phyloP scores from a whole-genome alignment of 2,888 invertebrate species.

The Hemaris fuciformis region DNA sequence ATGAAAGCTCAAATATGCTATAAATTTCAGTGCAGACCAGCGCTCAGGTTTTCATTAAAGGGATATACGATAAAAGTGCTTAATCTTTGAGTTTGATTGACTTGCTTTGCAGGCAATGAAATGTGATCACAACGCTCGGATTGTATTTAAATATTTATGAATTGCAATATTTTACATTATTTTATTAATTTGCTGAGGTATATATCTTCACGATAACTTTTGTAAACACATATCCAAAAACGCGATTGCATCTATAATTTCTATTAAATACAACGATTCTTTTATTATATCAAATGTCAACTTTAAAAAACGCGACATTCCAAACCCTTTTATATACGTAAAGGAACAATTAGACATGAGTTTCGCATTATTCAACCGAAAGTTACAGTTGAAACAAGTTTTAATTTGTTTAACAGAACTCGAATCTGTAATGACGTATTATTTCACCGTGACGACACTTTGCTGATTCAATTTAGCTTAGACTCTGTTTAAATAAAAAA shows the following conservation, averaged over 20 bases:
- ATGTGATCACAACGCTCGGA: background rate
- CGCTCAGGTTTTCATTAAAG: background rate
- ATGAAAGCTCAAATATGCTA: background rate
- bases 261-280: no score
- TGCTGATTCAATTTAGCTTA: background rate
- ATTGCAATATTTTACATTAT: background rate
- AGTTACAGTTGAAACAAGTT: background rate
- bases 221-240: no score
- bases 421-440: background rate
- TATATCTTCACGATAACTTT: no score
- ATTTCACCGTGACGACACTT: background rate
- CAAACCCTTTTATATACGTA: background rate
- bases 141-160: background rate
- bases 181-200: no score
- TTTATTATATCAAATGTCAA: background rate
- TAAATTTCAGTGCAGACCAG: background rate
- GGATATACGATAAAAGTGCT: background rate
- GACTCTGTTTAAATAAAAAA: background rate
- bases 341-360: background rate
- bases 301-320: background rate
- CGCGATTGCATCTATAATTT: no score
- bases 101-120: background rate
- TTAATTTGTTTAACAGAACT: background rate
- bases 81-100: background rate
- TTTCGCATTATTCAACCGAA: background rate